Evolutionary conservation across 2,888 invertebrate species (phyloP).

Genomic region (Heliothis peltigera): DNA sequence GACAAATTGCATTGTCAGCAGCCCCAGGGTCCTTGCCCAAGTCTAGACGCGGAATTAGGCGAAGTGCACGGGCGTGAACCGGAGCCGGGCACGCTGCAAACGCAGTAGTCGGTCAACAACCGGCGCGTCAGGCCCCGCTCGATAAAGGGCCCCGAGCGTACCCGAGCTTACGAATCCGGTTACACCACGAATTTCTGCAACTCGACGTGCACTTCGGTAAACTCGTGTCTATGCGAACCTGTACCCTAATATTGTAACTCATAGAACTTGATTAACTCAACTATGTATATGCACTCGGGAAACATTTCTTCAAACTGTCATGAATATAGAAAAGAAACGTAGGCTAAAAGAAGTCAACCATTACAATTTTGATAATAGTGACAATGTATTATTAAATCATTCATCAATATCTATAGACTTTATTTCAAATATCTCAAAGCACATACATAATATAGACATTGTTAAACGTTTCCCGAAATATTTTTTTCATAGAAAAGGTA

Average conservation of each 20-base stretch:
- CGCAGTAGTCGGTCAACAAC: slow-evolving; percentile 68
- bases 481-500: no score
- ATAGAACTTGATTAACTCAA: neutral
- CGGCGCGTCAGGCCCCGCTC: slow-evolving; percentile 61
- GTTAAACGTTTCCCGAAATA: no score
- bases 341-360: neutral
- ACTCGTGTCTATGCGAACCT: slow-evolving; percentile 19
- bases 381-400: no score
- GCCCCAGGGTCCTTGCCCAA: slow-evolving; percentile 68
- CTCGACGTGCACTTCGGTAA: slow-evolving; percentile 18
- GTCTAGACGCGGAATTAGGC: slow-evolving; percentile 75
- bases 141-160: slow-evolving; percentile 53
- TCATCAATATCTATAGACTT: no score
- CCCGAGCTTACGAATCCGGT: slow-evolving; percentile 32
- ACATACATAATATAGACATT: no score
- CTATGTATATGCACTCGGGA: neutral
- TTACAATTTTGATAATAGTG: no score
- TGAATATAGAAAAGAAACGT: neutral
- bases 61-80: slow-evolving; percentile 53
- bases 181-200: slow-evolving; percentile 35
- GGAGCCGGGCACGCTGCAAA: slow-evolving; percentile 48
- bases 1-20: slow-evolving; percentile 57
- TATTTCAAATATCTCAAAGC: no score
- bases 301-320: neutral
- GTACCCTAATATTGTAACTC: neutral